phyloP scores from a whole-genome alignment of 2,113 vertebrate species.

The Dromaius novaehollandiae region DNA sequence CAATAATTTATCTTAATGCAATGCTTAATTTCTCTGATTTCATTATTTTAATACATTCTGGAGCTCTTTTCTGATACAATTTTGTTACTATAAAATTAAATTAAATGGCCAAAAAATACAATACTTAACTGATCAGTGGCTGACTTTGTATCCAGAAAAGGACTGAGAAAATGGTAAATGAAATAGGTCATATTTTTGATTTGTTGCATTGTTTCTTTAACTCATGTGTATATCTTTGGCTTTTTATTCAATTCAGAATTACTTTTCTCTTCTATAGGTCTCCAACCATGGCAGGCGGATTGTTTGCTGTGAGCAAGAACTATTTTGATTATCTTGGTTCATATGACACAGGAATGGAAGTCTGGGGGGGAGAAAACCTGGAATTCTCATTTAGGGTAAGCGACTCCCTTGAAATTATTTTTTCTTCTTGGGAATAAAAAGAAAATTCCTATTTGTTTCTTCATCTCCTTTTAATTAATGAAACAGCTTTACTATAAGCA shows the following conservation, averaged over 20 bases:
- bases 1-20: not conserved
- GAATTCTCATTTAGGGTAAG: constrained; percentile 98
- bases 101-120: not conserved
- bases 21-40: not conserved
- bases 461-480: not conserved
- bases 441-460: not conserved
- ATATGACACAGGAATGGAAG: constrained; percentile 99
- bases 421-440: not conserved
- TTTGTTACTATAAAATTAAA: not conserved
- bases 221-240: not conserved
- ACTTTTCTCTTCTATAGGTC: constrained; percentile 77
- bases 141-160: not conserved
- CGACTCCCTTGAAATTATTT: not conserved
- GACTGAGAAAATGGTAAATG: not conserved
- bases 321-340: constrained; percentile 97
- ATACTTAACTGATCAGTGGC: not conserved
- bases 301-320: constrained; percentile 92
- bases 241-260: not conserved
- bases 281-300: constrained; percentile 98
- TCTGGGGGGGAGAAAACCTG: constrained; percentile 99
- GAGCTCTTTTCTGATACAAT: not conserved
- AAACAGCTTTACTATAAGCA: not conserved
- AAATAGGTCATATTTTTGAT: not conserved
- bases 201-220: not conserved
- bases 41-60: not conserved